Conservation (phyloP, 2,888 invertebrate genomes). For the Cloeon dipterum region DNA sequence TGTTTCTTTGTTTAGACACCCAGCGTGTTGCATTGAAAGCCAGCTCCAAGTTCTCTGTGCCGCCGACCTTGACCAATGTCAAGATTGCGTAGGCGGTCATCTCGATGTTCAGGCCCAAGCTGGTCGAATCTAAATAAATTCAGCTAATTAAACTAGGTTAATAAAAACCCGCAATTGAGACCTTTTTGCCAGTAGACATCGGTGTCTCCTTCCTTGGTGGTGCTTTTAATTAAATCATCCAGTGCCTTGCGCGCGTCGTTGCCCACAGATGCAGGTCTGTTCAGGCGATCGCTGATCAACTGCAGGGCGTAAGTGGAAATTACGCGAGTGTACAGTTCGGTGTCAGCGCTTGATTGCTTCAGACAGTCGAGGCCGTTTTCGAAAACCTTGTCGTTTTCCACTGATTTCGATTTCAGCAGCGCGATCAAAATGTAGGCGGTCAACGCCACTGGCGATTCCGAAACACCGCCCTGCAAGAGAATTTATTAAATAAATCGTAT, state of each 20-base stretch:
- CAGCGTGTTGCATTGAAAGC: conserved; percentile 41
- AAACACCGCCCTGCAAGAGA: conserved; percentile 11
- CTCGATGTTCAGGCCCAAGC: conserved; percentile 38
- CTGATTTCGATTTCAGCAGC: conserved; percentile 30
- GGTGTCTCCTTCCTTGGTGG: no score
- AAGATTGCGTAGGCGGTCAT: conserved; percentile 42
- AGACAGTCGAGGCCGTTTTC: conserved; percentile 35
- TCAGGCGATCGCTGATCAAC: conserved; percentile 12
- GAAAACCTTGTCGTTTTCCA: conserved; percentile 23
- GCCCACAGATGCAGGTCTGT: no score
- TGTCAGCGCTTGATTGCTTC: conserved; percentile 21
- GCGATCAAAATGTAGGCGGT: conserved; percentile 46
- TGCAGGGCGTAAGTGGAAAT: conserved; percentile 27
- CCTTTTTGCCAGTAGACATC: no score
- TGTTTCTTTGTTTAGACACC: conserved; percentile 41
- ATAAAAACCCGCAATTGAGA: no score
- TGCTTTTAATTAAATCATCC: no score
- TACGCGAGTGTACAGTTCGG: conserved; percentile 22
- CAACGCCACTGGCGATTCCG: conserved; percentile 28
- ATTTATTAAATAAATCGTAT: neutral
- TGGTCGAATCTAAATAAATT: no score
- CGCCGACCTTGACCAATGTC: conserved; percentile 26
- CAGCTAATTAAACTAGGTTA: no score
- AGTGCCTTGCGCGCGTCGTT: no score
- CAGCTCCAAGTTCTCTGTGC: conserved; percentile 24